Evolutionary conservation across 2,888 invertebrate species (phyloP), one percentile per base, ranked within the genome.

Genomic region (Lithophane socia): DNA sequence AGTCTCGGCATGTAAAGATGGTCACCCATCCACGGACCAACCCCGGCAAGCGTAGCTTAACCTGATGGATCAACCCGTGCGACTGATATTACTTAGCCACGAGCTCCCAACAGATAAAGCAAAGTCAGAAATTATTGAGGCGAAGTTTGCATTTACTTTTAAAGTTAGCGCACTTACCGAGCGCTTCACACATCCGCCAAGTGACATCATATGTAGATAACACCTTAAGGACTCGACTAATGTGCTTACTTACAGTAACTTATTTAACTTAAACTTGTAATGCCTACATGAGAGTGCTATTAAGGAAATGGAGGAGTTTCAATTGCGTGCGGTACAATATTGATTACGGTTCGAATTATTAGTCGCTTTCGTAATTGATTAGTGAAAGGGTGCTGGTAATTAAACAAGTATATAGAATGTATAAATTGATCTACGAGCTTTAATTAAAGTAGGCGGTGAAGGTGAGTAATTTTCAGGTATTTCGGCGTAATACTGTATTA

Each of bases 201-300:
- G 67, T 13, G 82, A 70, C 74, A 69, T 80, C 67, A 29, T 71
- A 71, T 58, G 77, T 44, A 64, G 29, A 64, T 73, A 49, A 68
- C 56, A 44, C 47, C 49, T 67, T 67, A 67, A 58, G 18, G 3
- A 66, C 68, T 73, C 64, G 44, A 69, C 64, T 80, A 69, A 82
- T 80, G 61, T 63, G 56, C 9, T 72, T 66, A 75, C 64, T 66
- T 63, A 75, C 68, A 61, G 61, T 69, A 73, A 75, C 64, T 75
- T 80, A 84, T 80, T 72, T 75, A 84, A 80, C 60, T 75, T 80
- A 67, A 60, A 77, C 66, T 69, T 58, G 44, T 79, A 65, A 82
- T 56, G 54, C 65, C 49, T 67, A 65, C 80, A 64, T 44, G 61
- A 18, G 37, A 72, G 63, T n/a, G 71, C 80, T 71, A 84, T 75